Evolutionary conservation across 2,797 vertebrate species (phyloP).

Genomic region (Arnoldichthys spilopterus): DNA sequence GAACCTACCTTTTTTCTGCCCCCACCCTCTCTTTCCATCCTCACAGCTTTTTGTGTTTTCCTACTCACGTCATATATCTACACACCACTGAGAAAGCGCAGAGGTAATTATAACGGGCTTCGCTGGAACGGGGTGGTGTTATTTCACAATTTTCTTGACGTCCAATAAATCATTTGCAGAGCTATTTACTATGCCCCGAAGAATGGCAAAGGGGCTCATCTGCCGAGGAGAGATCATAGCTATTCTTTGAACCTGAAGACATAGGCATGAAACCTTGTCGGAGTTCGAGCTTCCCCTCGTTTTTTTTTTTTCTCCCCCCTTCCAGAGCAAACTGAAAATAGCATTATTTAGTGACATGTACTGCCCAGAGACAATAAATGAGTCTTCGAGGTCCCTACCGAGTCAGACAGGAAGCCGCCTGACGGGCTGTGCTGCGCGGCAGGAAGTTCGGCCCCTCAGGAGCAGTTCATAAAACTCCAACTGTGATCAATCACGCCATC

Average conservation of each 20-base stretch:
- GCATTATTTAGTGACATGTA: slow-evolving; percentile 67
- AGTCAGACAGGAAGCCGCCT: slow-evolving; percentile 87
- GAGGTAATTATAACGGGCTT: slow-evolving; percentile 65
- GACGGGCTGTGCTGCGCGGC: slow-evolving; percentile 78
- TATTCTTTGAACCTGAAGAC: slow-evolving; percentile 76
- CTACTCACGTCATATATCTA: slow-evolving; percentile 56
- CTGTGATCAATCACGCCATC: slow-evolving; percentile 82
- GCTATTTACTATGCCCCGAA: slow-evolving; percentile 72
- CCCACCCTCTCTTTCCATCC: slow-evolving; percentile 25
- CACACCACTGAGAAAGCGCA: slow-evolving; percentile 58
- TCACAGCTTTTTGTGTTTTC: slow-evolving; percentile 48
- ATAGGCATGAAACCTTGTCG: slow-evolving; percentile 74
- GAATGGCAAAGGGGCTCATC: slow-evolving; percentile 65
- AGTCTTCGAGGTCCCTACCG: slow-evolving; percentile 75
- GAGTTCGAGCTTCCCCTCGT: slow-evolving; percentile 62
- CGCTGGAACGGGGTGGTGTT: slow-evolving; percentile 51
- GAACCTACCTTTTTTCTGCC: slow-evolving; percentile 50
- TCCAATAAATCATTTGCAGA: slow-evolving; percentile 70
- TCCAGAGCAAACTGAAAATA: slow-evolving; percentile 53
- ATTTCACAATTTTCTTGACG: slow-evolving; percentile 63
- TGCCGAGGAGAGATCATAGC: slow-evolving; percentile 65
- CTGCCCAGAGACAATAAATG: slow-evolving; percentile 80
- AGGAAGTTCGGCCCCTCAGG: slow-evolving; percentile 89
- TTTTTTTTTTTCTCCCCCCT: too few species aligned
- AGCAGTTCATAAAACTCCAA: slow-evolving; percentile 89